Conservation (phyloP, 2,888 invertebrate genomes). For the Spodoptera littoralis region DNA sequence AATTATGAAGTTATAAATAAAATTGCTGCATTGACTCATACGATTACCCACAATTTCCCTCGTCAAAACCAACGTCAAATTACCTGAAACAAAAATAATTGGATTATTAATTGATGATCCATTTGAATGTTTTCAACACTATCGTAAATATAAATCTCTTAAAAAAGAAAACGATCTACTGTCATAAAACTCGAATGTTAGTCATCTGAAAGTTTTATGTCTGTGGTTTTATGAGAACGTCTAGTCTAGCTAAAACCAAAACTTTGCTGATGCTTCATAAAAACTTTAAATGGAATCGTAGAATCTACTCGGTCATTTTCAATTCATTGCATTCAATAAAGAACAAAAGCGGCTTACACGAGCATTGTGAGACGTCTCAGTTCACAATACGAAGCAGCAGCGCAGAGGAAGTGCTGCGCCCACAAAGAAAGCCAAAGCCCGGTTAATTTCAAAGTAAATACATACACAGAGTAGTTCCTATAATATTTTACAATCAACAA, state of each 20-base stretch:
- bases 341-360: conserved; percentile 40
- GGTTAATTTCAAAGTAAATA: conserved; percentile 31
- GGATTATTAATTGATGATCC: conserved; percentile 11
- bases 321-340: conserved; percentile 44
- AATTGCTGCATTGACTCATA: neutral
- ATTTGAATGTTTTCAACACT: conserved; percentile 4
- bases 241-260: conserved; percentile 23
- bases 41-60: conserved; percentile 33
- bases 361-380: conserved; percentile 32
- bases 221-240: conserved; percentile 22
- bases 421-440: conserved; percentile 30
- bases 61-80: conserved; percentile 7
- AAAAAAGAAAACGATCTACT: conserved; percentile 20
- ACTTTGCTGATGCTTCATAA: conserved; percentile 44
- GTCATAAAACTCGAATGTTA: conserved; percentile 9
- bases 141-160: conserved; percentile 1
- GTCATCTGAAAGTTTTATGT: conserved; percentile 27
- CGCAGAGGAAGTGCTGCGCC: conserved; percentile 28
- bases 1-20: no score
- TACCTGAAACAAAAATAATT: conserved; percentile 48
- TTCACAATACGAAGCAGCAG: conserved; percentile 27
- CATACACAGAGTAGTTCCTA: conserved; percentile 5
- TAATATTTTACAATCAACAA: conserved; percentile 12
- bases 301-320: conserved; percentile 14
- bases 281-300: conserved; percentile 38